Base-by-base conservation (phyloP, 2,888 invertebrate species). In the Miltochrista miniata region DNA sequence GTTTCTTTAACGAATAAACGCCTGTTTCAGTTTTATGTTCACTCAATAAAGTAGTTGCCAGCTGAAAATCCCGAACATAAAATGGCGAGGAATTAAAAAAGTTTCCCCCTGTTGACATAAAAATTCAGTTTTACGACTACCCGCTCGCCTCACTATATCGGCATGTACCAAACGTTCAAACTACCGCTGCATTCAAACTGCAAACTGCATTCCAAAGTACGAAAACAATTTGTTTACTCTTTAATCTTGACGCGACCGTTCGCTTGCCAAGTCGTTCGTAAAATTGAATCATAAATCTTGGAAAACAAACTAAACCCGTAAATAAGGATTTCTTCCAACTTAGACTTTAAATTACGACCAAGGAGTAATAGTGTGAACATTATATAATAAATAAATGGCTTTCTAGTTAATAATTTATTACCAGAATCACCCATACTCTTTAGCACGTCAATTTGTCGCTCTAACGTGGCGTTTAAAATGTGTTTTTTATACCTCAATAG, bases 1-100 rank as follows among this genome's bases (percentile, higher is more conserved):
- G 65, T 56, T 52, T 44, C 43, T 54, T 52, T 29, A 34, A 30
- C 34, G 11, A 46, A 54, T 48, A 57, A 41, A 30, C 18, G 42
- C 57, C 59, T 52, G 48, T 55, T 65, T 59, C 48, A 51, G 48
- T 59, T 67, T 68, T 64, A 57, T 47, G 50, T 36, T 38, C 35
- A 41, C 34, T 43, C 51, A 60, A 59, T 67, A 68, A 70, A 66
- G 47, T 51, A 59, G 54, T 65, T 50, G 42, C 36, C 18, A 18
- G 40, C 30, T n/a, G 51, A 59, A 69, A 72, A 70, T 71, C 51
- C 66, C 44, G 64, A 70, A 71, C 71, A 73, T 70, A 73, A 76
- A 79, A 79, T 73, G 66, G 66, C 59, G 48, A 68, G 63, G 74
- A 81, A 83, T 81, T 81, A 81, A 84, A 85, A 85, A 85, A 83